These are phyloP conservation scores for Notoglanidium macrostoma DNA, from an alignment of 2,797 vertebrate species.

Conservation along the genomic window DNA sequence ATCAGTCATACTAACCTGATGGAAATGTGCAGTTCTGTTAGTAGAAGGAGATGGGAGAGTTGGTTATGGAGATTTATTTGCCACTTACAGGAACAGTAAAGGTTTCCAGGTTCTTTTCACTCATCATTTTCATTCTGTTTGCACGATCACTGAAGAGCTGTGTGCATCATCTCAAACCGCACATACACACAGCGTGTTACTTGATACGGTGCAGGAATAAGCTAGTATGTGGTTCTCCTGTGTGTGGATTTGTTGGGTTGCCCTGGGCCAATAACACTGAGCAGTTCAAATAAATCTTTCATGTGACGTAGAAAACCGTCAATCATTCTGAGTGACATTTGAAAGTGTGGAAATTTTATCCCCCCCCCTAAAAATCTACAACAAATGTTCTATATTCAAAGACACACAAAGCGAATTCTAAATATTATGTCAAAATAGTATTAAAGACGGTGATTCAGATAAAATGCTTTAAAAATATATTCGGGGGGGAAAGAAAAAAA, in stretches of 20 bases:
- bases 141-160: background rate
- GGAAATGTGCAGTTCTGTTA: background rate
- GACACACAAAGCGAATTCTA: background rate
- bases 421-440: background rate
- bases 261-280: background rate
- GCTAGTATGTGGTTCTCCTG: background rate
- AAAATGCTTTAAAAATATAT: background rate
- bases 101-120: background rate
- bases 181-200: background rate
- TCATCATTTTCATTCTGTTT: background rate
- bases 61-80: background rate
- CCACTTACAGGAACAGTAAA: background rate
- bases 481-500: background rate
- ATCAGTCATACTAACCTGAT: background rate
- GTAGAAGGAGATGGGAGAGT: background rate
- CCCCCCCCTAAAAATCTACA: background rate
- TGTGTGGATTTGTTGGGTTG: slow-evolving; percentile 1
- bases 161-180: background rate
- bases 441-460: background rate
- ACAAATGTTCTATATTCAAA: background rate
- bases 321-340: background rate
- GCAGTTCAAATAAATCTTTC: background rate
- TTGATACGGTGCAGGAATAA: background rate
- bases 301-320: background rate
- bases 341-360: background rate